A percentile compares a stretch with the other conserved stretches of the same genome.
Evolutionary conservation across 2,888 invertebrate genomes (phyloP).

Genomic region (Halictus ligatus): DNA sequence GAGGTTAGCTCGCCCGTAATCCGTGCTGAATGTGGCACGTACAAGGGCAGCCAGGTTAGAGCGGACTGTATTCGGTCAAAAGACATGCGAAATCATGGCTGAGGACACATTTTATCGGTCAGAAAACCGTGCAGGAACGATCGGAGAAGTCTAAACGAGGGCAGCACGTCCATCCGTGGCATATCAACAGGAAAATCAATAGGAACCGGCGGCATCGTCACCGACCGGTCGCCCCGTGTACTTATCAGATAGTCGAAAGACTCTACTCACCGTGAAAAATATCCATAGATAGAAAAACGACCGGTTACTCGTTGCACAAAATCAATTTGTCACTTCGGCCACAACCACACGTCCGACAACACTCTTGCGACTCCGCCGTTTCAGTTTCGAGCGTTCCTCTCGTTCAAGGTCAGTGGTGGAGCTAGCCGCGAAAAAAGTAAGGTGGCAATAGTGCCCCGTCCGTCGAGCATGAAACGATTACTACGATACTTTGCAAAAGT

Average conservation of each 20-base stretch:
- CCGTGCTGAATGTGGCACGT: constrained; percentile 10
- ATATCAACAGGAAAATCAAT: constrained; percentile 76
- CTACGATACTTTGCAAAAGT: background rate
- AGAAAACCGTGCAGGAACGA: constrained; percentile 48
- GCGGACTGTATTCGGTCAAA: too few relatives aligned
- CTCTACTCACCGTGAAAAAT: constrained; percentile 75
- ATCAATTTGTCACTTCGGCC: constrained; percentile 80
- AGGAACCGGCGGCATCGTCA: constrained; percentile 64
- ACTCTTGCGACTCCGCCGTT: constrained; percentile 78
- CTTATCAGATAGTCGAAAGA: background rate
- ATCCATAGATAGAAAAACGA: constrained; percentile 72
- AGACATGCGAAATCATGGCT: background rate
- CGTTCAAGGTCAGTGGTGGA: constrained; percentile 65
- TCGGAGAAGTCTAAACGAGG: constrained; percentile 57
- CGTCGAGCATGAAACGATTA: background rate
- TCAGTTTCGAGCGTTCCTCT: constrained; percentile 73
- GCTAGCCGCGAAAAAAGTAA: constrained; percentile 44
- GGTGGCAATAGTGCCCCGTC: constrained; percentile 37
- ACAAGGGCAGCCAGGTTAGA: background rate
- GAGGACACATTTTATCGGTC: constrained; percentile 16
- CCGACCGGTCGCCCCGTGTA: constrained; percentile 12
- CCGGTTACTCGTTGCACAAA: constrained; percentile 63
- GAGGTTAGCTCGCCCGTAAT: constrained; percentile 75
- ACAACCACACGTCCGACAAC: constrained; percentile 79
- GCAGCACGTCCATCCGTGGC: constrained; percentile 79